phyloP scores from a whole-genome alignment of 2,113 vertebrate species.

The Alosa alosa region DNA sequence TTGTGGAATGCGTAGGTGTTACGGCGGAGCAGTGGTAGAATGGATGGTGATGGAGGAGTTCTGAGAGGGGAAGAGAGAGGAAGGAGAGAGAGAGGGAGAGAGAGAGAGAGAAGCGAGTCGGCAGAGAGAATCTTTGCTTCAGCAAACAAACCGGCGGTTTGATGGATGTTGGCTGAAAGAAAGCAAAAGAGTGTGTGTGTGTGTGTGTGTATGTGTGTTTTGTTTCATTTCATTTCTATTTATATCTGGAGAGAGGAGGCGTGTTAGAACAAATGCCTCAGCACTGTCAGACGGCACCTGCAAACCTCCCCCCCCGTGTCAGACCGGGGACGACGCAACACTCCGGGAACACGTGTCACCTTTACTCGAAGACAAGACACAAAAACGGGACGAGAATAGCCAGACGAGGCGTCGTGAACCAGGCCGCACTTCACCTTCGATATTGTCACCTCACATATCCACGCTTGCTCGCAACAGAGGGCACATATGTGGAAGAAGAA shows the following conservation, averaged over 20 bases:
- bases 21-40: background rate
- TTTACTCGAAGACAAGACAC: background rate
- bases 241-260: background rate
- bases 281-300: background rate
- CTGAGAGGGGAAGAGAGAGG: background rate
- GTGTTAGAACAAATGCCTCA: background rate
- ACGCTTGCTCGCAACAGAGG: no score
- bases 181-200: background rate
- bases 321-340: background rate
- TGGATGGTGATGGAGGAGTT: background rate
- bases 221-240: background rate
- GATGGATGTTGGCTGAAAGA: background rate
- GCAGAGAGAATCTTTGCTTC: no score
- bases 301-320: background rate
- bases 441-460: no score
- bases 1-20: constrained; percentile 30
- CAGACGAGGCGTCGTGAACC: background rate
- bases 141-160: background rate
- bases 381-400: background rate
- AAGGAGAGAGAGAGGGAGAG: background rate
- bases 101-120: background rate
- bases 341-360: background rate
- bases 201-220: background rate
- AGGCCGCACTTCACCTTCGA: background rate
- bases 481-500: background rate